These are phyloP conservation scores for Syrphus vitripennis DNA, from an alignment of 2,888 invertebrate species.

Conservation along the genomic window DNA sequence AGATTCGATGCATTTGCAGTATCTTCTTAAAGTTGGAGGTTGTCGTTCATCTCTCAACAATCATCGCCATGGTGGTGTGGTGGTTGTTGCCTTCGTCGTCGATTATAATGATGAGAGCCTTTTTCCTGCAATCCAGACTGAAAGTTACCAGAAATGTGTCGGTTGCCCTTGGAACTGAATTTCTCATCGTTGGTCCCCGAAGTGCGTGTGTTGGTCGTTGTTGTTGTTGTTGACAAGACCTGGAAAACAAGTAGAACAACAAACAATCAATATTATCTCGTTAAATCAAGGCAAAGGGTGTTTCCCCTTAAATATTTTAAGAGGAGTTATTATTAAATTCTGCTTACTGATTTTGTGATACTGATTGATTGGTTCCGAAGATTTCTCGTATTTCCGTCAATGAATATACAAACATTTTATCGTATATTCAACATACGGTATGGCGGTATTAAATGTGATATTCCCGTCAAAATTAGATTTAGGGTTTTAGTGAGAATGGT, in stretches of 20 bases:
- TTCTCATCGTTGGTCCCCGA: neutral
- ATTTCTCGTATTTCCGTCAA: neutral
- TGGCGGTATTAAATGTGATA: neutral
- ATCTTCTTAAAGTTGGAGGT: neutral
- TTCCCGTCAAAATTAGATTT: neutral
- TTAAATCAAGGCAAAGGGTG: constrained; percentile 24
- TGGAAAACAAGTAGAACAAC: constrained; percentile 60
- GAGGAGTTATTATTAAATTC: neutral
- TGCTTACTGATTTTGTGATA: no score
- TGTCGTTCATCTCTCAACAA: neutral
- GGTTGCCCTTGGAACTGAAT: constrained; percentile 65
- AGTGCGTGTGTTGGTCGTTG: neutral
- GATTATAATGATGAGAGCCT: constrained; percentile 46
- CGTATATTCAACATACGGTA: neutral
- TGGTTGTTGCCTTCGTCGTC: constrained; percentile 18
- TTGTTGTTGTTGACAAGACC: neutral
- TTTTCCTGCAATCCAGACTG: constrained; percentile 35
- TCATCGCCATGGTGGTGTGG: neutral
- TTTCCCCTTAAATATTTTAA: no score
- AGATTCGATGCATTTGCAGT: neutral
- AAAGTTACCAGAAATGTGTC: constrained; percentile 49
- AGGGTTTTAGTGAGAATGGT: neutral
- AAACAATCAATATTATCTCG: constrained; percentile 36
- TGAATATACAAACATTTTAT: neutral
- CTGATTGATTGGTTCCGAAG: neutral